Percentiles rank a stretch among this genome's conserved stretches.
Conservation (phyloP, 2,888 invertebrate genomes). For the Melanargia galathea region DNA sequence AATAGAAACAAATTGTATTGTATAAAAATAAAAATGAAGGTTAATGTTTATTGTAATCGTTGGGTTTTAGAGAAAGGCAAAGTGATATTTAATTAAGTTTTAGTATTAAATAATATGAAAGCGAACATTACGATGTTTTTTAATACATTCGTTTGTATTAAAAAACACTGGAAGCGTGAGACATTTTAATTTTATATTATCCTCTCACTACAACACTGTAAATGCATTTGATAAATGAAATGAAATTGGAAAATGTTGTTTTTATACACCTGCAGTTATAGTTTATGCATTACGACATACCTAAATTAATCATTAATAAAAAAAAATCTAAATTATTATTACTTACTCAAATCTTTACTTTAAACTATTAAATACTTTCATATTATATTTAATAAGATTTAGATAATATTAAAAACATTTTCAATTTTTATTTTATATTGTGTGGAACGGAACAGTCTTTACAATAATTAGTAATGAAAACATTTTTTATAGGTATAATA, state of each 20-base stretch:
- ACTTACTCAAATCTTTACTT: too few relatives aligned
- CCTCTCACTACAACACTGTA: background rate
- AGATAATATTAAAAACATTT: too few relatives aligned
- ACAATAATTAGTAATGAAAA: too few relatives aligned
- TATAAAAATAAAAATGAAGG: background rate
- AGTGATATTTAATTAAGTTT: background rate
- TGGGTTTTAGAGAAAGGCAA: background rate
- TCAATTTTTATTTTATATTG: too few relatives aligned
- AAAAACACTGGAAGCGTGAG: background rate
- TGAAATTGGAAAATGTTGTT: background rate
- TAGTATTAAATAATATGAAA: background rate
- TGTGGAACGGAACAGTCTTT: too few relatives aligned
- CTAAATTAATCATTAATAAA: too few relatives aligned
- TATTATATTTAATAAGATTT: too few relatives aligned
- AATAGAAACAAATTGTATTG: background rate
- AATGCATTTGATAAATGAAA: background rate
- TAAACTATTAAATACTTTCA: too few relatives aligned
- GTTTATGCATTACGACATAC: too few relatives aligned
- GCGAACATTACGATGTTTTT: background rate
- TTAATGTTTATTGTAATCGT: background rate
- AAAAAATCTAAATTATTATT: background rate
- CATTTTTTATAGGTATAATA: too few relatives aligned
- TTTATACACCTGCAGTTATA: background rate
- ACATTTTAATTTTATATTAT: background rate
- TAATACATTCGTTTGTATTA: background rate